Evolutionary conservation across 2,797 vertebrate species (phyloP), one percentile per base, ranked within the genome.

Genomic region (Semotilus atromaculatus): DNA sequence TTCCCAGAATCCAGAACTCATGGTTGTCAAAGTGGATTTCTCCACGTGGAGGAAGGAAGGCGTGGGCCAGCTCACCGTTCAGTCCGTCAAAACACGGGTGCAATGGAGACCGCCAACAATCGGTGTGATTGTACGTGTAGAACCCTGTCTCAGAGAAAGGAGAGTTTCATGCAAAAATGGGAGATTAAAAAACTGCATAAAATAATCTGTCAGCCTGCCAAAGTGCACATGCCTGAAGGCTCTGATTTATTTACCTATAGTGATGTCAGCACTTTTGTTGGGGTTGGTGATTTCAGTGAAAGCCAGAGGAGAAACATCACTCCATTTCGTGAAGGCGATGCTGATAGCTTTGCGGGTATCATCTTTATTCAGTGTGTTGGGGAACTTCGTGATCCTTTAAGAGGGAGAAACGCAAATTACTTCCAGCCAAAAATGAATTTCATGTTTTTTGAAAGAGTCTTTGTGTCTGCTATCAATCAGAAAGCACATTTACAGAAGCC

Each of bases 1-100:
- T 95, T 5, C 96, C 96, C 0, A 97, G 93, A 81, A 96, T 95
- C 96, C 96, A 96, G 91, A 96, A 96, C 90, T 97, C 96, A 5
- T 96, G 95, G 90, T 97, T 96, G 90, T 96, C 96, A 3, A 96
- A 96, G 91, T 96, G 96, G 86, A 96, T 96, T 83, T 96, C 96
- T 1, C 96, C 96, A 0, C 93, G 90, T 0, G 96, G 96, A 0
- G 96, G 96, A 68, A 96, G 93, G 91, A 96, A 96, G 79, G 96
- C 96, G 1, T 96, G 96, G 3, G 95, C 96, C 87, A 97, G 88
- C 87, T 97, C 96, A 0, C 96, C 96, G 0, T 96, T 96, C 64
- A 95, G 90, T 0, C 96, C 96, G 0, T 97, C 96, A 5, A 97
- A 97, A 86, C 96, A 97, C 0, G 96, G 96, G 66, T 97, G 96